Conservation (phyloP, 2,113 vertebrate genomes). For the Atractosteus spatula region DNA sequence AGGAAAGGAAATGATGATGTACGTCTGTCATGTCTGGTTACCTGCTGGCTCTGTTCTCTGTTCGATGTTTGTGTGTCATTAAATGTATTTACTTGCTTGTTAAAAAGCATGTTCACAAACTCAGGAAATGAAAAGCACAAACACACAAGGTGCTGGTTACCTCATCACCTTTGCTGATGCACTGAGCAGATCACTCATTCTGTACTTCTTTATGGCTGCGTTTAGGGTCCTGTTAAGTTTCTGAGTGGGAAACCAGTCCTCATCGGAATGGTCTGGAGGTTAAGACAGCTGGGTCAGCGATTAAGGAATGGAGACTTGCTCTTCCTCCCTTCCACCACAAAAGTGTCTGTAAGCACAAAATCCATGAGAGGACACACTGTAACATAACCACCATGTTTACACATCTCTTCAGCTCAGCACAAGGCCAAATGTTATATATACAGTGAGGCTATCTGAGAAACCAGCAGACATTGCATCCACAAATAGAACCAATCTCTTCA, state of each 20-base stretch:
- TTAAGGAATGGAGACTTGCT: slow-evolving; percentile 38
- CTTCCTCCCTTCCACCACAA: background rate
- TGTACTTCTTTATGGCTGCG: background rate
- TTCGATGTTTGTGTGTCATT: slow-evolving; percentile 19
- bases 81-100: slow-evolving; percentile 47
- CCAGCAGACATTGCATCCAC: slow-evolving; percentile 56
- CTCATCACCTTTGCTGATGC: slow-evolving; percentile 25
- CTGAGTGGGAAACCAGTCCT: background rate
- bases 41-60: background rate
- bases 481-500: slow-evolving; percentile 66
- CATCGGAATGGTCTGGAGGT: too few relatives aligned
- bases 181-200: background rate
- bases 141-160: slow-evolving; percentile 44
- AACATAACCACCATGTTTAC: slow-evolving; percentile 54
- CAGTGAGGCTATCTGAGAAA: slow-evolving; percentile 62
- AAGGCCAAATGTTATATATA: slow-evolving; percentile 65
- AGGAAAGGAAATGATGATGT: background rate
- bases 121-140: slow-evolving; percentile 52
- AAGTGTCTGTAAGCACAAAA: slow-evolving; percentile 23
- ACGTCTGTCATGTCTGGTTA: background rate
- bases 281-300: slow-evolving; percentile 27
- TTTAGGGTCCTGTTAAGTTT: background rate
- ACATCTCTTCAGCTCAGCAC: slow-evolving; percentile 47
- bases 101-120: slow-evolving; percentile 36
- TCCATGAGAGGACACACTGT: slow-evolving; percentile 39